phyloP scores from a whole-genome alignment of 30 jellyfish, hydroid and myxozoan genomes.

The Aurelia coerulea region DNA sequence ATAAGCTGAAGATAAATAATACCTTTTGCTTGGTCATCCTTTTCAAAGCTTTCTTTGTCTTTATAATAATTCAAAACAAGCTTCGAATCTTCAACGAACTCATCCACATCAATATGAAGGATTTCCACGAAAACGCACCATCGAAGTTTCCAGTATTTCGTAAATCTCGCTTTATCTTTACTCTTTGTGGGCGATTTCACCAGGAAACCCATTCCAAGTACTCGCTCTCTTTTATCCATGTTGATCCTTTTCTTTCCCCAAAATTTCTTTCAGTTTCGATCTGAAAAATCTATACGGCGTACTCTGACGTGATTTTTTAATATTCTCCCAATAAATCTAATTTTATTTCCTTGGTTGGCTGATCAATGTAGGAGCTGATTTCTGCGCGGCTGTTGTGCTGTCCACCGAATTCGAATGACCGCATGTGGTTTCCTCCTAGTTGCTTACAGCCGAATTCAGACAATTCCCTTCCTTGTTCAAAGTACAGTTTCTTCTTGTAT shows the following conservation, averaged over 20 bases:
- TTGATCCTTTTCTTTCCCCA: background rate
- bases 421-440: too few species aligned
- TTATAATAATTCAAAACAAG: slow-evolving; percentile 41
- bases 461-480: too few species aligned
- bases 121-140: slow-evolving; percentile 56
- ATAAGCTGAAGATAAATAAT: background rate
- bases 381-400: too few species aligned
- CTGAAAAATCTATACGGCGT: too few species aligned
- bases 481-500: too few species aligned
- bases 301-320: too few species aligned
- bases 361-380: too few species aligned
- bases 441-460: too few species aligned
- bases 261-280: too few species aligned
- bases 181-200: slow-evolving; percentile 60
- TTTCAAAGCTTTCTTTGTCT: slow-evolving; percentile 39
- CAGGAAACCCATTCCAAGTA: slow-evolving; percentile 45
- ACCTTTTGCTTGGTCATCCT: slow-evolving; percentile 50
- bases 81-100: slow-evolving; percentile 34
- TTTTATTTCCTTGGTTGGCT: too few species aligned
- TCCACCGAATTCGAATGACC: too few species aligned
- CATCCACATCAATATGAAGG: slow-evolving; percentile 5
- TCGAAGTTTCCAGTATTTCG: slow-evolving; percentile 57
- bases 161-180: slow-evolving; percentile 37
- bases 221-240: slow-evolving; percentile 55
- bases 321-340: too few species aligned